Evolutionary conservation across 2,797 vertebrate species (phyloP), one percentile per base, ranked within the genome.

Genomic region (Potorous gilbertii): DNA sequence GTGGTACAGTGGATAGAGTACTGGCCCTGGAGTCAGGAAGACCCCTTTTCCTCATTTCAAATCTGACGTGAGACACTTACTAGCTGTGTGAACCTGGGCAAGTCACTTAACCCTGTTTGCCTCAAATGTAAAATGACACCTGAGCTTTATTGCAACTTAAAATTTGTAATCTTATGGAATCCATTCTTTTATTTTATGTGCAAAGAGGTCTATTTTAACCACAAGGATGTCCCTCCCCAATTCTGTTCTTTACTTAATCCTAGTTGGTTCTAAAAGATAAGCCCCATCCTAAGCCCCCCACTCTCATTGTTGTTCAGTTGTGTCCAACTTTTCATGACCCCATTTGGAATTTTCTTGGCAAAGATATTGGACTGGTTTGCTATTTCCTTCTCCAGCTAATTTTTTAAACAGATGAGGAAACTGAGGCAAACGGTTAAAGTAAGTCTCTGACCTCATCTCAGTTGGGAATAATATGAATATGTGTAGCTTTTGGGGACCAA

Each of bases 401-500:
- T 62, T 34, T 57, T 55, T 55, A 55, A 54, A 34, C 59, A 62
- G 59, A 62, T 62, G 59, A 31, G 57, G 57, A 62, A 34, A 62
- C 59, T 62, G 59, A 34, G 12, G 56, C 1, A 56, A 8, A 56
- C 56, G 56, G 56, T 9, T 24, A 27, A 6, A 34, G 13, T 34
- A 62, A 14, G 59, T 34, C 11, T 62, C 13, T 62, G 13, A n/a
- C 56, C 90, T 50, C 50, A 13, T 90, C 92, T 95, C 31, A 10
- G 55, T 56, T 9, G 6, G 10, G 40, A 29, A 54, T 90, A 57
- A 94, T 87, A 91, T 62, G 93, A 52, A 87, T 90, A 62, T 46
- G 11, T 1, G 92, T 54, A 55, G 29, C 28, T 90, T 96, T 93
- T 31, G n/a, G 89, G 96, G 57, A 96, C 95, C 59, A 93, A 95